Percentiles rank a stretch among this genome's conserved stretches.
phyloP scores from a whole-genome alignment of 2,888 invertebrate species.

The Tetheella fluctuosa region DNA sequence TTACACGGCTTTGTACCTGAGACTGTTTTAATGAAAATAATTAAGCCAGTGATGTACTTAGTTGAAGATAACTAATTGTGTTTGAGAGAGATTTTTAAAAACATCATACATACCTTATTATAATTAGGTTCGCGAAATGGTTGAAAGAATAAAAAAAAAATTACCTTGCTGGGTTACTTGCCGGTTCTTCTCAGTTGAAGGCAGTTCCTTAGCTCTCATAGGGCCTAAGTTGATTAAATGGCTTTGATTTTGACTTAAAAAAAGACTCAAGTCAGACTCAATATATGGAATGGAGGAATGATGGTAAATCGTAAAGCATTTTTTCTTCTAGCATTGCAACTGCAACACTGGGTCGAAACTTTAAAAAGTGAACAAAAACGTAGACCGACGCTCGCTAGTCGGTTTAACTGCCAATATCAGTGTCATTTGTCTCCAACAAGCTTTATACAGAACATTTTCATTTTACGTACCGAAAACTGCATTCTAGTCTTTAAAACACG shows the following conservation, averaged over 20 bases:
- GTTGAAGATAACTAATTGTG: background rate
- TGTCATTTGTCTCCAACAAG: slow-evolving; percentile 66
- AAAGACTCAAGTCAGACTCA: no score
- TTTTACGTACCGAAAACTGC: slow-evolving; percentile 27
- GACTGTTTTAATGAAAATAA: background rate
- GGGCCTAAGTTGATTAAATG: no score
- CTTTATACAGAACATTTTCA: slow-evolving; percentile 48
- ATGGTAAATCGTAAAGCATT: background rate
- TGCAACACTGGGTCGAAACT: slow-evolving; percentile 42
- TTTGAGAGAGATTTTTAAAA: no score
- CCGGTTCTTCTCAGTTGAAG: no score
- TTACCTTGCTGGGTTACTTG: no score
- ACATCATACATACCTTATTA: no score
- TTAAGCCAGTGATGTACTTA: background rate
- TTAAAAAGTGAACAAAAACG: slow-evolving; percentile 55
- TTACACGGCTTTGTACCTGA: background rate
- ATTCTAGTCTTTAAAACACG: slow-evolving; percentile 30
- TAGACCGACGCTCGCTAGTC: slow-evolving; percentile 44
- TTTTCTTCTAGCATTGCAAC: background rate
- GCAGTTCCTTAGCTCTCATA: no score
- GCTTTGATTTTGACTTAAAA: no score
- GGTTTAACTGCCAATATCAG: slow-evolving; percentile 71
- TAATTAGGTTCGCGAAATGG: no score
- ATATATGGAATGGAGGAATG: no score
- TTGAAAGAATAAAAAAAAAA: no score